Conservation (phyloP, 2,113 vertebrate species). For the Peromyscus californicus region DNA sequence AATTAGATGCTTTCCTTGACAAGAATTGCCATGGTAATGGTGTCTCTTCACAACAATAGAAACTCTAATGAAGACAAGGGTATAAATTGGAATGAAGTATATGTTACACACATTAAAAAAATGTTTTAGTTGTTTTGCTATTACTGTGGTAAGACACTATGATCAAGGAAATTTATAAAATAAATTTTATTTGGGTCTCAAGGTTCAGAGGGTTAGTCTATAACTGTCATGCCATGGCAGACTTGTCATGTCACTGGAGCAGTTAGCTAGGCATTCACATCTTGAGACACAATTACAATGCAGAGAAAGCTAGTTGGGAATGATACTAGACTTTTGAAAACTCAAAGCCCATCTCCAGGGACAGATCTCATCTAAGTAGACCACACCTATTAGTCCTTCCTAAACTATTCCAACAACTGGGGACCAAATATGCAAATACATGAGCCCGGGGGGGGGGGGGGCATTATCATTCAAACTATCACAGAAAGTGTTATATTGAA, state of each 20-base stretch:
- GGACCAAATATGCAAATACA: neutral
- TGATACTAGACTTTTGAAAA: neutral
- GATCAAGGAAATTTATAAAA: neutral
- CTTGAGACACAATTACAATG: neutral
- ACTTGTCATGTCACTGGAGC: neutral
- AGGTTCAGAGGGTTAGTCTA: neutral
- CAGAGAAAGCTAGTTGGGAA: neutral
- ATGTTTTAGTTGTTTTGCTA: neutral
- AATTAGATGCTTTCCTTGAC: neutral
- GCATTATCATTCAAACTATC: neutral
- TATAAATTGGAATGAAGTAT: neutral
- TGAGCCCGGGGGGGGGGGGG: neutral
- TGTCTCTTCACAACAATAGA: too few relatives aligned
- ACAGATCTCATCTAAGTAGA: neutral
- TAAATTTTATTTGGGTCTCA: neutral
- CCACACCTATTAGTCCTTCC: neutral
- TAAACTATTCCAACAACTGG: neutral
- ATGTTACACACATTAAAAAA: neutral
- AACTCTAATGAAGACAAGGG: neutral
- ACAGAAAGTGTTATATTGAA: neutral
- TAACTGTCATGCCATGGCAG: neutral
- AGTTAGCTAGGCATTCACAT: neutral
- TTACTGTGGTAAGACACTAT: neutral
- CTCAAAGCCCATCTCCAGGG: neutral
- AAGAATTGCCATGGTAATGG: neutral